Base-by-base conservation (phyloP, 2,113 vertebrate genomes). In the Noctilio leporinus region DNA sequence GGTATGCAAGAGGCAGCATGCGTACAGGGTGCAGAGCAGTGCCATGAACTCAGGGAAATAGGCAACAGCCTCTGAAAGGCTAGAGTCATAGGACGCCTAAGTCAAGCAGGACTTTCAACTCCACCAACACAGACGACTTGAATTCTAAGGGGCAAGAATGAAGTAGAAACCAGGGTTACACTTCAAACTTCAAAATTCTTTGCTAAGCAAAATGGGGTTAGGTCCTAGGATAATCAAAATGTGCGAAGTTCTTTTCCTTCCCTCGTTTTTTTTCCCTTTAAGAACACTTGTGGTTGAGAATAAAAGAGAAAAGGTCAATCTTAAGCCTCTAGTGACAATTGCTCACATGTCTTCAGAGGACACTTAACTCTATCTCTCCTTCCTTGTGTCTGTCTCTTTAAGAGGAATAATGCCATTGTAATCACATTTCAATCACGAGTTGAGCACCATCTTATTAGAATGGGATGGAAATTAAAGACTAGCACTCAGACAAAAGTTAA, bases 401-500 rank as follows among this genome's bases (percentile, higher is more conserved):
- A 89, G 84, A 96, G 26, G 40, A 83, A 26, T 43, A 81, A 93
- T 8, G 35, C 20, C 40, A 22, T 26, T 43, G 77, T 85, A 94
- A 94, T 49, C 73, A 91, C 35, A 26, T 94, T 87, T 90, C 70
- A 51, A 7, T 94, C 94, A 80, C 5, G 33, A 45, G 15, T 40
- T 72, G 67, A 86, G 64, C 33, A 62, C 80, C 30, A 45, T 86
- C 33, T 75, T 86, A 69, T 15, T 69, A 78, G 90, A 86, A 73
- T 45, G 26, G 82, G 35, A 90, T 76, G 64, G 20, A 82, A 62
- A 94, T 89, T 93, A 91, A 92, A 43, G 16, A 70, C 75, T 83
- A 47, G 84, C 73, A 55, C 40, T 91, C 95, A 78, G 93, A 92
- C n/a, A 57, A 40, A 96, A 93, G 57, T 70, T 81, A 89, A 84